Percentiles rank a stretch among this genome's conserved stretches.
Evolutionary conservation across 2,888 invertebrate species (phyloP).

Genomic region (Agrochola lota): DNA sequence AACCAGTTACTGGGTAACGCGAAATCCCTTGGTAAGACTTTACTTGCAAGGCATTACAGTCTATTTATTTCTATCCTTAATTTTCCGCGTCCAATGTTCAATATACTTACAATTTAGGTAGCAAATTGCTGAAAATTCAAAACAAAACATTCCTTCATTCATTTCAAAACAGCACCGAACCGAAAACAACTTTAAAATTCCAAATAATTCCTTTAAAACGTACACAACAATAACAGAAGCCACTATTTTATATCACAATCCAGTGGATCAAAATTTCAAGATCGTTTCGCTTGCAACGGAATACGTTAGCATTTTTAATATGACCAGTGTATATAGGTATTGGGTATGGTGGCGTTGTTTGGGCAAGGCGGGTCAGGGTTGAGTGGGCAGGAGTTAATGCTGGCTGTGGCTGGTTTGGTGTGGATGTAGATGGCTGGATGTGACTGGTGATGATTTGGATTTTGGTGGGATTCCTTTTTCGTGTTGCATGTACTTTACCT

Average conservation of each 20-base stretch:
- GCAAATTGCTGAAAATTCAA: neutral
- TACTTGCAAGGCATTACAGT: neutral
- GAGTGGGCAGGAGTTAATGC: slow-evolving; percentile 74
- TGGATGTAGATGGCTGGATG: slow-evolving; percentile 65
- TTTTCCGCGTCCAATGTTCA: neutral
- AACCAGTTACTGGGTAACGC: no score
- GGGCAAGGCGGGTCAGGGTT: slow-evolving; percentile 63
- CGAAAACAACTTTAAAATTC: slow-evolving; percentile 20
- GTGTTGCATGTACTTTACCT: neutral
- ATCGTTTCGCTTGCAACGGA: slow-evolving; percentile 74
- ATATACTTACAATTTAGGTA: neutral
- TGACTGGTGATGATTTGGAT: slow-evolving; percentile 7
- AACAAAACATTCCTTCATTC: neutral
- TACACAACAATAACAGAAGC: slow-evolving; percentile 44
- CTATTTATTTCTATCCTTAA: neutral
- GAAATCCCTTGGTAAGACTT: no score
- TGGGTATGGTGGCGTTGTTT: slow-evolving; percentile 29
- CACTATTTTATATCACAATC: slow-evolving; percentile 58
- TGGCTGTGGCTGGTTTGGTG: slow-evolving; percentile 61
- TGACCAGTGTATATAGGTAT: slow-evolving; percentile 70
- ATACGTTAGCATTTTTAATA: slow-evolving; percentile 80
- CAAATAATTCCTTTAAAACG: slow-evolving; percentile 56
- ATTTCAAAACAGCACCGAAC: neutral
- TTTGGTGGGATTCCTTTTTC: no score
- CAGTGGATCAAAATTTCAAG: slow-evolving; percentile 77